phyloP scores from a whole-genome alignment of 1,140 invertebrate species.

The Neodiprion lecontei region DNA sequence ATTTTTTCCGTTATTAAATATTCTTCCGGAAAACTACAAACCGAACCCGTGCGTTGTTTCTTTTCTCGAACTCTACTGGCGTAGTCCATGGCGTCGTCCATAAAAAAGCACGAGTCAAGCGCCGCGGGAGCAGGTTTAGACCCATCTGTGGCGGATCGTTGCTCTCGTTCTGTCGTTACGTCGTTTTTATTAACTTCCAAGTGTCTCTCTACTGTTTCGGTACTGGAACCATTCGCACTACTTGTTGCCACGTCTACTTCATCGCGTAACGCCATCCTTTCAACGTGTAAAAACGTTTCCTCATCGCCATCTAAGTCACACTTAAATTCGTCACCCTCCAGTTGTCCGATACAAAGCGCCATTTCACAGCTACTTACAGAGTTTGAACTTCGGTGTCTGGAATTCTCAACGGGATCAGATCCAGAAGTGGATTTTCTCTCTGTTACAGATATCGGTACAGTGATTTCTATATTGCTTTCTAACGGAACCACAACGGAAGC shows the following conservation, averaged over 20 bases:
- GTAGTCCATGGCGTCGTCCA: constrained; percentile 31
- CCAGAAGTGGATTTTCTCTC: constrained; percentile 37
- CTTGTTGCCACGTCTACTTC: background rate
- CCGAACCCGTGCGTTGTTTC: constrained; percentile 35
- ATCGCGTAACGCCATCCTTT: no score
- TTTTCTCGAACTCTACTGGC: constrained; percentile 27
- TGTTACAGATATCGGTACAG: constrained; percentile 54
- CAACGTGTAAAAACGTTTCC: background rate
- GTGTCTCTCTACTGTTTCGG: background rate
- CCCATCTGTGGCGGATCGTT: no score
- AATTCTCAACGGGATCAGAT: constrained; percentile 37
- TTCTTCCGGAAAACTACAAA: constrained; percentile 12
- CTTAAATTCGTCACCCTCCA: constrained; percentile 50
- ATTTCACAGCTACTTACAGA: constrained; percentile 61
- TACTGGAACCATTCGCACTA: background rate
- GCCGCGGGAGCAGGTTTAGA: background rate
- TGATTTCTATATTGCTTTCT: constrained; percentile 55
- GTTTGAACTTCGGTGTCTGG: constrained; percentile 55
- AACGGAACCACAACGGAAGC: constrained; percentile 18
- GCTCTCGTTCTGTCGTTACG: background rate
- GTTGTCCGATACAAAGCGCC: constrained; percentile 52
- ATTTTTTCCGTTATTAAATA: constrained; percentile 19
- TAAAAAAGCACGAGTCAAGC: constrained; percentile 25
- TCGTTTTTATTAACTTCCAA: background rate
- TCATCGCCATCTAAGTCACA: constrained; percentile 27